These are phyloP conservation scores for Melitaea cinxia DNA, from an alignment of 1,140 invertebrate species.

Conservation along the genomic window DNA sequence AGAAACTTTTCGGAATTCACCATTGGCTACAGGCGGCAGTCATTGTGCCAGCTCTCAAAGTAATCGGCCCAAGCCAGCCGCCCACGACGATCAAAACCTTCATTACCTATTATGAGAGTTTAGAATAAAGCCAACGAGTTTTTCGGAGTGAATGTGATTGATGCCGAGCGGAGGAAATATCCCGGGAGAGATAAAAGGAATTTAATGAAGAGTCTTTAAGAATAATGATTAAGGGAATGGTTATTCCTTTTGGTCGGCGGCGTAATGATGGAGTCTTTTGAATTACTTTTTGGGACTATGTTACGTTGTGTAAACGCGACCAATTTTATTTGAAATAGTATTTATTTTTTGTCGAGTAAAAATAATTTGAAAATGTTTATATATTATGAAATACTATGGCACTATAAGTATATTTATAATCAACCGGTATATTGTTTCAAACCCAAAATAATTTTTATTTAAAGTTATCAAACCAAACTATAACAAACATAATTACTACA, in stretches of 20 bases:
- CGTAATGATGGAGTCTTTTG: constrained; percentile 76
- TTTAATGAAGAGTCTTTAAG: constrained; percentile 81
- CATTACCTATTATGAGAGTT: constrained; percentile 82
- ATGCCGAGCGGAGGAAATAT: constrained; percentile 78
- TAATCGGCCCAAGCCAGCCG: constrained; percentile 76
- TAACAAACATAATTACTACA: constrained; percentile 9
- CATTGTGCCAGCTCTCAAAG: constrained; percentile 76
- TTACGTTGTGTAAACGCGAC: constrained; percentile 62
- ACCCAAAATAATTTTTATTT: too few species aligned
- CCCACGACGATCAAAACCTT: constrained; percentile 75
- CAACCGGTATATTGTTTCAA: too few species aligned
- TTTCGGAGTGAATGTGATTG: constrained; percentile 81
- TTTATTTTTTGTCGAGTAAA: neutral
- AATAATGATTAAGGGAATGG: constrained; percentile 81
- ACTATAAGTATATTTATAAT: too few species aligned
- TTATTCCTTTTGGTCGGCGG: constrained; percentile 76
- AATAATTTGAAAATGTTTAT: neutral
- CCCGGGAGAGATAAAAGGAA: constrained; percentile 80
- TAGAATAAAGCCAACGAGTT: constrained; percentile 81
- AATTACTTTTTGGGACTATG: constrained; percentile 69
- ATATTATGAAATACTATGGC: too few species aligned
- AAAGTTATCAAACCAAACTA: neutral
- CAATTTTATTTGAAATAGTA: constrained; percentile 58
- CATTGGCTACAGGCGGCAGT: constrained; percentile 71
- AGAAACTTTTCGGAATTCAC: constrained; percentile 76